Conservation (phyloP, 2,797 vertebrate species). For the Perodicticus potto region DNA sequence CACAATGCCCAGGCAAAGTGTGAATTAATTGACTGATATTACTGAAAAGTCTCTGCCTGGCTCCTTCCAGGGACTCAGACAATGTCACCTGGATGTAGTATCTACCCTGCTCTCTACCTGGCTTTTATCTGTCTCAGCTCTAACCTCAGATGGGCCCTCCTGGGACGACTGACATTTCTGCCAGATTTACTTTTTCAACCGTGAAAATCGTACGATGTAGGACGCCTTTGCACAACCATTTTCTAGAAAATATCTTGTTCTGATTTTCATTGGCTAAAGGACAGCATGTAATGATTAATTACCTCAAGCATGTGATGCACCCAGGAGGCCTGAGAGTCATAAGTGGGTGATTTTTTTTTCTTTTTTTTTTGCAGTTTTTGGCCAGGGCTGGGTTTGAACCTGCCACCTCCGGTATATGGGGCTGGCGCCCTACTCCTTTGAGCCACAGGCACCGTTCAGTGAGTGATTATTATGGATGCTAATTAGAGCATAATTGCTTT, state of each 20-base stretch:
- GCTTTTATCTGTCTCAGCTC: neutral
- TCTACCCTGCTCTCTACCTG: neutral
- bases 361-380: too few species aligned
- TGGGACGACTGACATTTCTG: neutral
- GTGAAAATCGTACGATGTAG: neutral
- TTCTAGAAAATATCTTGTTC: neutral
- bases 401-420: too few species aligned
- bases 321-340: neutral
- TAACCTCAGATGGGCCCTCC: neutral
- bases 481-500: neutral
- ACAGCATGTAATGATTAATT: neutral
- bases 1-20: neutral
- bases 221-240: neutral
- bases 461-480: neutral
- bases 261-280: neutral
- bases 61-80: neutral
- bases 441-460: neutral
- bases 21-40: neutral
- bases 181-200: neutral
- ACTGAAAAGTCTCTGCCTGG: neutral
- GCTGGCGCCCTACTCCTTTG: too few species aligned
- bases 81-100: neutral
- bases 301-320: neutral
- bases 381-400: too few species aligned
- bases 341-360: neutral